phyloP scores from a whole-genome alignment of 2,888 invertebrate species.

The Chrysolina oricalcia region DNA sequence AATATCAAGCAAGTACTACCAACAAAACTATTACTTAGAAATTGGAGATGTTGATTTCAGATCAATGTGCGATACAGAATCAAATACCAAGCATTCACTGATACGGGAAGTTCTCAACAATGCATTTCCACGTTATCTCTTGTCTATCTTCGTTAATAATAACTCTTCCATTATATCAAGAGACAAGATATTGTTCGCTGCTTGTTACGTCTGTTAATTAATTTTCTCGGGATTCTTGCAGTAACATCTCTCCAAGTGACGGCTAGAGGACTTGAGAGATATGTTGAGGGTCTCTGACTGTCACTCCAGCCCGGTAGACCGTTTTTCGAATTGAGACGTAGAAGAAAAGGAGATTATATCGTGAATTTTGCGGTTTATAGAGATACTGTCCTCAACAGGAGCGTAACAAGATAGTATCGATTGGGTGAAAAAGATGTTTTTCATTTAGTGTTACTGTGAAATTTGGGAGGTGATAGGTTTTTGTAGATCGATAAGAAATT shows the following conservation, averaged over 20 bases:
- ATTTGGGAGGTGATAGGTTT: no score
- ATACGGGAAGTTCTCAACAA: background rate
- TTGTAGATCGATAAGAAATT: no score
- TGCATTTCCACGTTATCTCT: conserved; percentile 17
- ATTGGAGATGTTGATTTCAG: background rate
- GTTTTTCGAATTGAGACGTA: conserved; percentile 42
- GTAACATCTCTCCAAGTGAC: conserved; percentile 40
- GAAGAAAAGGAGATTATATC: conserved; percentile 50
- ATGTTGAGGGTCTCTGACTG: conserved; percentile 46
- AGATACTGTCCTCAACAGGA: conserved; percentile 22
- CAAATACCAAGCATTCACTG: background rate
- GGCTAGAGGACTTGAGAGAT: conserved; percentile 43
- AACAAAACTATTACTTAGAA: no score
- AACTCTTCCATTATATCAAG: conserved; percentile 42
- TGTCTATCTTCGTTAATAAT: conserved; percentile 38
- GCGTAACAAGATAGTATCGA: background rate
- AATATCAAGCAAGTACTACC: no score
- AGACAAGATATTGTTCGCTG: conserved; percentile 39
- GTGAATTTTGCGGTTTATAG: conserved; percentile 36
- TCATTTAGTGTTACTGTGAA: no score
- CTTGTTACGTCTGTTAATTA: conserved; percentile 44
- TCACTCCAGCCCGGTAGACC: conserved; percentile 45
- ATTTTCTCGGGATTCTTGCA: conserved; percentile 34
- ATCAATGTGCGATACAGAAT: background rate
- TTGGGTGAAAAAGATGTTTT: no score